phyloP scores from a whole-genome alignment of 2,888 invertebrate genomes.

The Acleris sparsana region DNA sequence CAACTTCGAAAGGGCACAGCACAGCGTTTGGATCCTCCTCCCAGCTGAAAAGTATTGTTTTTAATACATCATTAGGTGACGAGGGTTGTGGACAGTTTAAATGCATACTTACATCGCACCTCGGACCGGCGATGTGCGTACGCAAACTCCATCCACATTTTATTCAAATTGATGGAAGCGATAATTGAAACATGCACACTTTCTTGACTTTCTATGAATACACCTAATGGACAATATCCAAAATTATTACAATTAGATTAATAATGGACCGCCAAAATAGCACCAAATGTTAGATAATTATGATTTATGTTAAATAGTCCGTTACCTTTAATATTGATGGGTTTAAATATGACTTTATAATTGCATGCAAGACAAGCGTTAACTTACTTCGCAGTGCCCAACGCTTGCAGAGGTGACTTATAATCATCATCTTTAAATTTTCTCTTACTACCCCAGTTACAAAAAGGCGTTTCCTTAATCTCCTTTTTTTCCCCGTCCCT shows the following conservation, averaged over 20 bases:
- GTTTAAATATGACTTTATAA: slow-evolving; percentile 9
- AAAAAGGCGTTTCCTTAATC: slow-evolving; percentile 33
- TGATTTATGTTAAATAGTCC: neutral
- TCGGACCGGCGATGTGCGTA: slow-evolving; percentile 60
- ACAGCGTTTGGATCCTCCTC: slow-evolving; percentile 75
- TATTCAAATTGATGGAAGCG: slow-evolving; percentile 48
- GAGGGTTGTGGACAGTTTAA: slow-evolving; percentile 53
- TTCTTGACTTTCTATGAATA: slow-evolving; percentile 52
- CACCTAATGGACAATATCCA: slow-evolving; percentile 49
- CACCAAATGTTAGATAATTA: neutral
- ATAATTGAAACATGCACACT: slow-evolving; percentile 51
- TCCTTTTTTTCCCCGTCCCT: slow-evolving; percentile 44
- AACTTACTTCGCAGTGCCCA: slow-evolving; percentile 66
- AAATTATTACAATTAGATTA: slow-evolving; percentile 12
- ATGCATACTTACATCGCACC: slow-evolving; percentile 71
- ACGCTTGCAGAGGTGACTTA: slow-evolving; percentile 70
- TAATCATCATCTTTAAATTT: slow-evolving; percentile 59
- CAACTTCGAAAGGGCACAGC: slow-evolving; percentile 78
- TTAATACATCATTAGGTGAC: slow-evolving; percentile 39
- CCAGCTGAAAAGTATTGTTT: slow-evolving; percentile 71
- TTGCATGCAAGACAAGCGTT: slow-evolving; percentile 16
- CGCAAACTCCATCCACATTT: slow-evolving; percentile 59
- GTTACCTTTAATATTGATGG: slow-evolving; percentile 12
- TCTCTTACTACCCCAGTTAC: slow-evolving; percentile 33
- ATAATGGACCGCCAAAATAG: neutral